These are phyloP conservation scores for Acanthurus tractus DNA, from an alignment of 2,797 vertebrate species.

Conservation along the genomic window DNA sequence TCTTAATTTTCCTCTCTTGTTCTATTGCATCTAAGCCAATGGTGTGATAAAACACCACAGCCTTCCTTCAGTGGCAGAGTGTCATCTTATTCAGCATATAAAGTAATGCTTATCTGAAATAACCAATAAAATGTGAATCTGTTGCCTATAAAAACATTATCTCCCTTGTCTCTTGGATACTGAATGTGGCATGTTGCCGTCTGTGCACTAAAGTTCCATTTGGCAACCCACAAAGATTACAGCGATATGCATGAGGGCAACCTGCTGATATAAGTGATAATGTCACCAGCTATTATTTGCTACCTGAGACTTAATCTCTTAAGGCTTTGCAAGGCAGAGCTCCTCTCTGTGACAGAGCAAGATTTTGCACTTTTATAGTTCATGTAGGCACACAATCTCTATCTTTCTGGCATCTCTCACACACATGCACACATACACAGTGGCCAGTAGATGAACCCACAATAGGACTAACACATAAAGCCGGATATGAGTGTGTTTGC, in stretches of 20 bases:
- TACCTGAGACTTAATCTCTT: slow-evolving; percentile 49
- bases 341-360: slow-evolving; percentile 27
- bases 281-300: slow-evolving; percentile 65
- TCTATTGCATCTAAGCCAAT: neutral
- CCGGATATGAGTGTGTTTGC: slow-evolving; percentile 10
- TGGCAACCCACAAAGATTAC: slow-evolving; percentile 36
- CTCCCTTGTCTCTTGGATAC: slow-evolving; percentile 25
- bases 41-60: neutral
- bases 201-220: slow-evolving; percentile 54
- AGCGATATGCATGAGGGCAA: slow-evolving; percentile 54
- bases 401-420: slow-evolving; percentile 3
- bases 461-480: slow-evolving; percentile 19
- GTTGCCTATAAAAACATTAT: slow-evolving; percentile 41
- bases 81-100: slow-evolving; percentile 14
- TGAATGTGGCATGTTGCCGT: slow-evolving; percentile 29
- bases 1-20: neutral
- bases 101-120: slow-evolving; percentile 29
- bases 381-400: slow-evolving; percentile 26
- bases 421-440: neutral
- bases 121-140: slow-evolving; percentile 22
- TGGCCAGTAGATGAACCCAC: slow-evolving; percentile 22
- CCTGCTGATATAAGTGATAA: slow-evolving; percentile 52
- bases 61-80: slow-evolving; percentile 4
- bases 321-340: slow-evolving; percentile 6
- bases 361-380: slow-evolving; percentile 33